Percentiles rank a stretch among this genome's conserved stretches.
These are phyloP conservation scores for Plagodis pulveraria DNA, from an alignment of 2,888 invertebrate species.

Conservation along the genomic window DNA sequence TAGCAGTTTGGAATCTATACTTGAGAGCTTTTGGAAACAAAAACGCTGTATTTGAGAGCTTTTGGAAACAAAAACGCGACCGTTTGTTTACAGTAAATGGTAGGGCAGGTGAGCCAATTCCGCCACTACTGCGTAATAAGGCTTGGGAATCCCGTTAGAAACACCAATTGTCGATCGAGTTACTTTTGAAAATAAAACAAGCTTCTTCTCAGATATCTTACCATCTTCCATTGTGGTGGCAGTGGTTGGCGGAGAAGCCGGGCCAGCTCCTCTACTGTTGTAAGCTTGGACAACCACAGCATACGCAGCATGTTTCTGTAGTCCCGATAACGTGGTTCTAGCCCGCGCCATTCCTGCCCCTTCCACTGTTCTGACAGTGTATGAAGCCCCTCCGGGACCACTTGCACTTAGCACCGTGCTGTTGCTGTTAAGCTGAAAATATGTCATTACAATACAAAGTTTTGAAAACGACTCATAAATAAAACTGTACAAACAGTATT, in stretches of 20 bases:
- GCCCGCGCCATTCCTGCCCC: slow-evolving; percentile 90
- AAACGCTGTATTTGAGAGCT: too few species aligned
- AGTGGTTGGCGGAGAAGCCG: slow-evolving; percentile 91
- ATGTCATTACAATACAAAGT: not conserved
- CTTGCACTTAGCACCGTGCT: slow-evolving; percentile 74
- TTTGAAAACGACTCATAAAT: too few species aligned
- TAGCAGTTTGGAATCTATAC: too few species aligned
- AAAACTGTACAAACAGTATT: too few species aligned
- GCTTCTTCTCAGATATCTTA: slow-evolving; percentile 55
- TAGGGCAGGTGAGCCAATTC: too few species aligned
- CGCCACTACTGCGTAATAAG: too few species aligned
- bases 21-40: too few species aligned
- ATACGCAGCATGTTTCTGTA: slow-evolving; percentile 92
- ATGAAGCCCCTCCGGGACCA: slow-evolving; percentile 82
- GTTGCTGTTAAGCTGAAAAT: slow-evolving; percentile 71
- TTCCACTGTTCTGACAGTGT: slow-evolving; percentile 91
- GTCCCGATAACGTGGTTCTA: slow-evolving; percentile 86
- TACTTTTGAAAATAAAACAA: too few species aligned
- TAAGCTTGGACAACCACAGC: slow-evolving; percentile 94
- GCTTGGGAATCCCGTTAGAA: too few species aligned
- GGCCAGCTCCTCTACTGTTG: slow-evolving; percentile 94
- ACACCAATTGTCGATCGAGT: too few species aligned
- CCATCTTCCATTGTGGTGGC: slow-evolving; percentile 94
- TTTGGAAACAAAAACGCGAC: too few species aligned
- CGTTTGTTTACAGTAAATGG: too few species aligned